Evolutionary conservation across 2,113 vertebrate species (phyloP), one percentile per base, ranked within the genome.

Genomic region (Saccopteryx bilineata): DNA sequence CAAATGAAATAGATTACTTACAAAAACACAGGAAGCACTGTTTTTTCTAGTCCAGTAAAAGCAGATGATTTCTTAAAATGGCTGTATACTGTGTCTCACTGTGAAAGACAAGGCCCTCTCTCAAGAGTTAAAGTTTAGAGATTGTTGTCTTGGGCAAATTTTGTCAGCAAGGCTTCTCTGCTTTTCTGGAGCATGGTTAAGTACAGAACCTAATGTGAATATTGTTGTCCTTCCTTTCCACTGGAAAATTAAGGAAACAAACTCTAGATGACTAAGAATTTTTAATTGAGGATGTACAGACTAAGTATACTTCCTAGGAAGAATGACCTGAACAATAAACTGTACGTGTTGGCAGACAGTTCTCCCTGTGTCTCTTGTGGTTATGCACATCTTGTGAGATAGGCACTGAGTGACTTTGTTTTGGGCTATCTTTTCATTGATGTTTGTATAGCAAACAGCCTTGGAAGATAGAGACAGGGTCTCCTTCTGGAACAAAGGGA

Each of bases 1-100:
- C 83, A 84, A 79, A 72, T 80, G 23, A 95, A 91, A 84, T 80
- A 9, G 39, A 33, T 69, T 54, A 68, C 68, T 94, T 56, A 76
- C 31, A 52, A 65, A 54, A 93, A 52, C 50, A 24, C 48, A 61
- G 84, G 88, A 88, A n/a, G 14, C 5, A 69, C 21, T 63, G 46
- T 80, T 50, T 1, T 58, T 65, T 93, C 56, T 21, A 75, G 24
- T 15, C 0, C 0, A 60, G 31, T 88, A 7, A 91, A 65, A 79
- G 7, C 26, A 84, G 78, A 63, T 48, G 14, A 60, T 76, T 91
- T 91, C 78, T 88, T 76, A 75, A 79, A 88, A 93, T 81, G 31
- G 10, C 58, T 26, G 19, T 7, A 13, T 5, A 10, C 14, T 85
- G 8, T 68, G 14, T 46, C 39, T 69, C 31, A 66, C 15, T 82